Evolutionary conservation across 1,140 invertebrate genomes (phyloP).

Genomic region (Drosophila parvula): DNA sequence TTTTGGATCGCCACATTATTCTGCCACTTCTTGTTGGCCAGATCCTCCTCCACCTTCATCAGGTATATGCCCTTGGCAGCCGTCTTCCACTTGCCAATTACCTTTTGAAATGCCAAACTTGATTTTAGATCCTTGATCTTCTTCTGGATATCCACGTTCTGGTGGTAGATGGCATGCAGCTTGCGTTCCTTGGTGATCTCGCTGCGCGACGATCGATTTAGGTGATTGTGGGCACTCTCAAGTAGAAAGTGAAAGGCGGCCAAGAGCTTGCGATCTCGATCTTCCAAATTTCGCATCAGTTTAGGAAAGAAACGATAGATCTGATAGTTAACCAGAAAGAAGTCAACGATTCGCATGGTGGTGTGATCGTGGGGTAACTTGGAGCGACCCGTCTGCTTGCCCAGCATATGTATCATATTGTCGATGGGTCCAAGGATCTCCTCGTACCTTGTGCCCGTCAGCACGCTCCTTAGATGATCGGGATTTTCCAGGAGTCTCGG

Average conservation of each 20-base stretch:
- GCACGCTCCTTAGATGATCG: neutral
- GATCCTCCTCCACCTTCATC: slow-evolving; percentile 54
- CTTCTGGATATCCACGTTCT: slow-evolving; percentile 43
- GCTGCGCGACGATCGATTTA: slow-evolving; percentile 47
- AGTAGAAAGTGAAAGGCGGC: slow-evolving; percentile 51
- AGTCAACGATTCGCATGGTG: slow-evolving; percentile 48
- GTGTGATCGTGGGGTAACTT: slow-evolving; percentile 39
- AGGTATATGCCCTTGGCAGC: slow-evolving; percentile 46
- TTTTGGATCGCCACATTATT: slow-evolving; percentile 69
- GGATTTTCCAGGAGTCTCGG: slow-evolving; percentile 45
- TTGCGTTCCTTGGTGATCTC: slow-evolving; percentile 63
- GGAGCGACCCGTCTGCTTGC: slow-evolving; percentile 20
- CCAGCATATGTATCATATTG: slow-evolving; percentile 16
- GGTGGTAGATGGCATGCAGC: slow-evolving; percentile 48
- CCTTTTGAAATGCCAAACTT: slow-evolving; percentile 31
- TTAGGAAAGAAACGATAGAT: slow-evolving; percentile 52
- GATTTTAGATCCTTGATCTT: slow-evolving; percentile 29
- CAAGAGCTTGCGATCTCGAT: slow-evolving; percentile 38
- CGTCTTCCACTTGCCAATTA: slow-evolving; percentile 46
- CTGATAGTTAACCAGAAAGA: slow-evolving; percentile 43
- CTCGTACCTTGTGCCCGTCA: slow-evolving; percentile 35
- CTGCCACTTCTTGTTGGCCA: slow-evolving; percentile 66
- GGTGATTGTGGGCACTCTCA: slow-evolving; percentile 44
- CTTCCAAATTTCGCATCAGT: slow-evolving; percentile 9
- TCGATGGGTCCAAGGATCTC: slow-evolving; percentile 35